Conservation (phyloP, 1,140 invertebrate genomes). For the Temnothorax curvispinosus region DNA sequence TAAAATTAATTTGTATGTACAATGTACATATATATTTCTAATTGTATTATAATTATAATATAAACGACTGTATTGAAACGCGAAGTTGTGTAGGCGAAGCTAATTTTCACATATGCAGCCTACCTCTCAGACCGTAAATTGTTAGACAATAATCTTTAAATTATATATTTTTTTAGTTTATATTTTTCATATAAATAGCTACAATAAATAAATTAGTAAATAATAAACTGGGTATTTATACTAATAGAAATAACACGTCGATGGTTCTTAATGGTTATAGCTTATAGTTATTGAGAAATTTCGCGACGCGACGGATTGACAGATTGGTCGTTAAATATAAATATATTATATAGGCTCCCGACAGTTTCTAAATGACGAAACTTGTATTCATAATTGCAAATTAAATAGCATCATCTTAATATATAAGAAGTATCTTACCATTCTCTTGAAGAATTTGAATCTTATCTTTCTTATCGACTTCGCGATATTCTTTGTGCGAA, state of each 20-base stretch:
- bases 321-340: too few relatives aligned
- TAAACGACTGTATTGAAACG: background rate
- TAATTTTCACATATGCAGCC: slow-evolving; percentile 18
- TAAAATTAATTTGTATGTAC: background rate
- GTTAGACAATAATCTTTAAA: background rate
- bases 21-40: background rate
- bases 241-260: too few relatives aligned
- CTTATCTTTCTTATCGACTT: background rate
- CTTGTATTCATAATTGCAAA: too few relatives aligned
- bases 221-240: background rate
- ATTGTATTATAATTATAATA: background rate
- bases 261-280: too few relatives aligned
- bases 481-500: background rate
- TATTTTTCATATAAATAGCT: background rate
- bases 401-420: too few relatives aligned
- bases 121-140: slow-evolving; percentile 10
- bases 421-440: too few relatives aligned
- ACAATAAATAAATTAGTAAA: slow-evolving; percentile 3
- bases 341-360: too few relatives aligned
- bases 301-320: too few relatives aligned
- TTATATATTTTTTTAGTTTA: background rate
- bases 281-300: too few relatives aligned
- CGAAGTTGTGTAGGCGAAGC: background rate
- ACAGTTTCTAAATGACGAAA: too few relatives aligned
- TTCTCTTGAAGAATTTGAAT: background rate